Percentiles rank a stretch among this genome's conserved stretches.
Evolutionary conservation across 2,113 vertebrate genomes (phyloP).

Genomic region (Crotalus tigris): DNA sequence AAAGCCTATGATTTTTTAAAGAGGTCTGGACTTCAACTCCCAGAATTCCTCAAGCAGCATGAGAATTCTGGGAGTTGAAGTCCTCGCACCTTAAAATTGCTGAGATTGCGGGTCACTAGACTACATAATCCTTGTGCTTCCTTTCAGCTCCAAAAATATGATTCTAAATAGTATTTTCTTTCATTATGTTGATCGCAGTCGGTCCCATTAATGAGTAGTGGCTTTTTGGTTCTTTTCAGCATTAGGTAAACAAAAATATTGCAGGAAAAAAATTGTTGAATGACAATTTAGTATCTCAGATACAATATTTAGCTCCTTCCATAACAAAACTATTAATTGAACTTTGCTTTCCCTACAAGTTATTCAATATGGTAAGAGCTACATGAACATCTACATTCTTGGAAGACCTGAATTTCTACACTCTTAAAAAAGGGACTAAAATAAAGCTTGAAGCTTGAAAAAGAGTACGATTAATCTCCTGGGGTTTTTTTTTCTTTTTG

Average conservation of each 20-base stretch:
- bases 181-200: background rate
- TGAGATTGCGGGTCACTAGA: background rate
- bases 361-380: background rate
- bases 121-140: background rate
- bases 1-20: background rate
- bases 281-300: background rate
- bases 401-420: background rate
- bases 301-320: background rate
- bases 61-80: background rate
- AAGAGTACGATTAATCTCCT: background rate
- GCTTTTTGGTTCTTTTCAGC: background rate
- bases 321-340: rapidly evolving
- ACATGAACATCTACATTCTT: background rate
- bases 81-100: too few relatives aligned
- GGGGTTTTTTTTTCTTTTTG: background rate
- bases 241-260: background rate
- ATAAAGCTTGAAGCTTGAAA: background rate
- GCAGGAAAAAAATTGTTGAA: background rate
- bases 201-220: background rate
- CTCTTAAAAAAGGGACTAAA: background rate
- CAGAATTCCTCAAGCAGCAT: background rate
- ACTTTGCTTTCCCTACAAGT: background rate
- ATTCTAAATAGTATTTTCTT: background rate
- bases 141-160: background rate
- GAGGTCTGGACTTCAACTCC: background rate